Evolutionary conservation across 2,797 vertebrate genomes (phyloP).

Genomic region (Siniperca obscura): DNA sequence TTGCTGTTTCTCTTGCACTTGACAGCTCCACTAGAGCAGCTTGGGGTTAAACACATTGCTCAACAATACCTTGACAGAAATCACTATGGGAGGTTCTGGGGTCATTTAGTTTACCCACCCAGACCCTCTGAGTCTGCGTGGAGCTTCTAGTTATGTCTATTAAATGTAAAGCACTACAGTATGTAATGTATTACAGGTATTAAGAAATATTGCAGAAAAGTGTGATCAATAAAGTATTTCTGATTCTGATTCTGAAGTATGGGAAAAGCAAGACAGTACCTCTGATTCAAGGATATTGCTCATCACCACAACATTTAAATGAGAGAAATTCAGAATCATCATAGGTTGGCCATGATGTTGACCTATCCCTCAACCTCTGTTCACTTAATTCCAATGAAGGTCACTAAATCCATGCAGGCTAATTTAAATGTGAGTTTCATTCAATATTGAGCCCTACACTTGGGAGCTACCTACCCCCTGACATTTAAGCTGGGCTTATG

Average conservation of each 20-base stretch:
- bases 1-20: conserved; percentile 60
- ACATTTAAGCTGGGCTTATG: conserved; percentile 76
- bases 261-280: neutral
- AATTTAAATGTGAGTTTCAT: conserved; percentile 75
- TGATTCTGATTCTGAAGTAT: neutral
- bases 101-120: conserved; percentile 49
- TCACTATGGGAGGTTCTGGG: conserved; percentile 47
- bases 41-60: conserved; percentile 65
- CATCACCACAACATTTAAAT: conserved; percentile 61
- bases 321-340: conserved; percentile 56
- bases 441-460: conserved; percentile 67
- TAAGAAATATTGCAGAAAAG: neutral
- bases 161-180: conserved; percentile 26
- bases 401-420: conserved; percentile 70
- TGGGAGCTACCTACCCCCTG: conserved; percentile 67
- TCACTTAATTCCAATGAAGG: conserved; percentile 78
- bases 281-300: conserved; percentile 23
- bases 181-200: neutral
- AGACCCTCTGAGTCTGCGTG: conserved; percentile 19
- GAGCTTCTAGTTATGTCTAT: conserved; percentile 18
- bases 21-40: conserved; percentile 60
- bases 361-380: conserved; percentile 69
- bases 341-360: conserved; percentile 54
- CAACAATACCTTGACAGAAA: conserved; percentile 69
- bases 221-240: neutral